A percentile compares a stretch with the other conserved stretches of the same genome.
Evolutionary conservation across 2,113 vertebrate species (phyloP).

Genomic region (Planiliza haematocheilus): DNA sequence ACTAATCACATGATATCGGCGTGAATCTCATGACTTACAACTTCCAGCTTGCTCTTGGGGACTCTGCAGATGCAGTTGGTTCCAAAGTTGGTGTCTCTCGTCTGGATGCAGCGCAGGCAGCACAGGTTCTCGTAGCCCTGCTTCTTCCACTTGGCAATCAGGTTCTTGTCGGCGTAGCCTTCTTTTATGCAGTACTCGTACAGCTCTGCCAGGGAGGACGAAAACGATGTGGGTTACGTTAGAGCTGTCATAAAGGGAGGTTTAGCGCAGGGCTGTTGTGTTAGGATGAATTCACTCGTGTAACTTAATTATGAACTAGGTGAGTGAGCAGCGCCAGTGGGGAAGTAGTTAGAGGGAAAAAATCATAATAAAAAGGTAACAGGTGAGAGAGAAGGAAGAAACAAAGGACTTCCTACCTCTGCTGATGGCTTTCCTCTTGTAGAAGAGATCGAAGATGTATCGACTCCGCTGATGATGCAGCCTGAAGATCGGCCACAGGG

Average conservation of each 20-base stretch:
- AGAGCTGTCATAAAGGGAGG: no score
- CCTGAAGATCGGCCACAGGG: slow-evolving; percentile 98
- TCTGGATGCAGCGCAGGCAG: slow-evolving; percentile 97
- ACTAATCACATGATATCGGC: no score
- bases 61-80: slow-evolving; percentile 99
- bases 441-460: slow-evolving; percentile 97
- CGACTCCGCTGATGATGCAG: slow-evolving; percentile 97
- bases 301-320: no score
- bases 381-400: background rate
- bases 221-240: no score
- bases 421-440: slow-evolving; percentile 98
- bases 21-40: slow-evolving; percentile 83
- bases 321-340: no score
- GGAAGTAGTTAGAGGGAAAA: no score
- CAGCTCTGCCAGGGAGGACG: slow-evolving; percentile 87
- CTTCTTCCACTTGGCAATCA: slow-evolving; percentile 99
- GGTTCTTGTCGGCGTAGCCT: slow-evolving; percentile 97
- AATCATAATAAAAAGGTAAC: background rate
- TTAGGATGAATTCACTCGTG: no score
- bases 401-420: slow-evolving; percentile 85
- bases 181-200: slow-evolving; percentile 98
- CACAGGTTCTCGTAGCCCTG: slow-evolving; percentile 98
- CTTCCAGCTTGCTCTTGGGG: slow-evolving; percentile 98
- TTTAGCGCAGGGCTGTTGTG: no score
- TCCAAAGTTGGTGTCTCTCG: slow-evolving; percentile 97